Conservation (phyloP, 2,888 invertebrate genomes). For the Stramonita haemastoma region DNA sequence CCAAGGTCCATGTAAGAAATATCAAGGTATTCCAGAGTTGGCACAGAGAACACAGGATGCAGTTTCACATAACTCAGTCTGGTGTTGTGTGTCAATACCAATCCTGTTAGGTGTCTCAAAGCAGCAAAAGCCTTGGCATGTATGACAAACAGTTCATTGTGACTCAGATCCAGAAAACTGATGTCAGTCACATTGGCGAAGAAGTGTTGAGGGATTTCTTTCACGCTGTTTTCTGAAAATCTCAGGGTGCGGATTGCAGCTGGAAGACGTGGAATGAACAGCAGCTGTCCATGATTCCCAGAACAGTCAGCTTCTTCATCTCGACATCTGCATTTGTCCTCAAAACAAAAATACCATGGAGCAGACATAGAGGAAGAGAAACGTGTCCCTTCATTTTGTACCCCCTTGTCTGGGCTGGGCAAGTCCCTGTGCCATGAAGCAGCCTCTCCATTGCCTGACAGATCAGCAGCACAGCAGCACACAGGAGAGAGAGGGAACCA, state of each 20-base stretch:
- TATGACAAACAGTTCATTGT: background rate
- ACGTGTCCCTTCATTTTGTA: background rate
- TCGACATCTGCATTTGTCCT: slow-evolving; percentile 10
- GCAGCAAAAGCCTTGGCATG: too few relatives aligned
- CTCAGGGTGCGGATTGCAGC: background rate
- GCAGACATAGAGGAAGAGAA: background rate
- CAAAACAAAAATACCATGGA: background rate
- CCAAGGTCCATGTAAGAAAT: background rate
- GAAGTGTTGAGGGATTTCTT: background rate
- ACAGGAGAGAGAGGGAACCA: too few relatives aligned
- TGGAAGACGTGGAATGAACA: background rate
- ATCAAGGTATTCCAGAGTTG: background rate
- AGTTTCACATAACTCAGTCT: background rate
- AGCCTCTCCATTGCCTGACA: too few relatives aligned
- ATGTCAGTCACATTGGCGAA: slow-evolving; percentile 3
- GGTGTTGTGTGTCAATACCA: background rate
- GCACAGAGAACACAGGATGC: background rate
- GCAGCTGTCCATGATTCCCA: background rate
- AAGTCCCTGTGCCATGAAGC: too few relatives aligned
- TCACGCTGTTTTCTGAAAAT: background rate
- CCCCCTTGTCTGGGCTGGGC: too few relatives aligned
- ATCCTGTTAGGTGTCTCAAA: background rate
- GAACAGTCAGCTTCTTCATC: background rate
- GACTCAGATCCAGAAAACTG: background rate
- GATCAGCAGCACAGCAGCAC: too few relatives aligned